Base-by-base conservation (phyloP, 2,797 vertebrate genomes). In the Morelia viridis region DNA sequence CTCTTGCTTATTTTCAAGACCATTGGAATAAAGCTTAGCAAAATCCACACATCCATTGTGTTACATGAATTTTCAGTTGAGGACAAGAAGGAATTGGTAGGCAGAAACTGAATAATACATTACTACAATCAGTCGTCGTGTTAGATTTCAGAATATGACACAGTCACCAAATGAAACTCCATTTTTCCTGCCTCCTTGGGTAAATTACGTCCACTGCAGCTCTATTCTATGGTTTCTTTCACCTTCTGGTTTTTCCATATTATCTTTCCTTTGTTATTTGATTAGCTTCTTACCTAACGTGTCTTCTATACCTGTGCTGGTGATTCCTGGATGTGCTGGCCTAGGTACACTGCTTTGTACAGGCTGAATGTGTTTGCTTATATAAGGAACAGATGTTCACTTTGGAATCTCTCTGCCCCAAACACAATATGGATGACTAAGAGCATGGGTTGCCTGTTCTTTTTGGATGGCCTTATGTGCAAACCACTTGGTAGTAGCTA, bases 351-450 rank as follows among this genome's bases (percentile, higher is more conserved):
- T 65, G 61, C 50, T 89, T 53, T 57, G 31, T 89, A 56, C 85
- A 85, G 88, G 85, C 35, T 15, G 50, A 85, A 35, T 13, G 41
- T 89, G 50, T 92, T 65, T 85, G 60, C 13, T 62, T 26, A 88
- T 83, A 50, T 88, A 92, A 83, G 56, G 35, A 80, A 80, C 71
- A 80, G 71, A 89, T 89, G n/a, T 53, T 64, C 58, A 64, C 61
- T 46, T 26, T 91, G 86, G 60, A 88, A 88, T 92, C 71, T 91
- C 62, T 88, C 50, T 88, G 76, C 31, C 64, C 13, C 26, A 84
- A 85, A 65, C 41, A 35, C 15, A 83, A 35, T 85, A 85, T 57
- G 22, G 26, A 19, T 92, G 76, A 89, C 26, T 88, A 76, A 84
- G n/a, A 64, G 28, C 80, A 62, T 83, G 60, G 15, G 22, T 31